phyloP scores from a whole-genome alignment of 2,797 vertebrate species.

The Sebastes miniatus region DNA sequence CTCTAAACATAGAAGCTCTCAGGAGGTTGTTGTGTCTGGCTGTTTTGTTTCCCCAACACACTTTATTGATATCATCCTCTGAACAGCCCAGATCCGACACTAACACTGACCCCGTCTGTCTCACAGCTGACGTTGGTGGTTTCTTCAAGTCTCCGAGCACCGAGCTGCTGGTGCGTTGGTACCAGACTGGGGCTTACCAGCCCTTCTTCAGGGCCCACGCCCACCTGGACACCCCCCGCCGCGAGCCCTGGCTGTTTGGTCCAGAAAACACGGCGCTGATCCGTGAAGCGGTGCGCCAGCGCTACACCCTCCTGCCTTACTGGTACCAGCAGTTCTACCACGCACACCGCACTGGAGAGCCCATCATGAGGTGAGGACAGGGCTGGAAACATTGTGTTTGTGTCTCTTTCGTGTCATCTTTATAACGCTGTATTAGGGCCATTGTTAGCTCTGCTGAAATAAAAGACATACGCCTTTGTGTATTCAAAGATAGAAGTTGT shows the following conservation, averaged over 20 bases:
- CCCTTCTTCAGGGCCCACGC: conserved; percentile 94
- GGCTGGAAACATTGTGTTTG: not conserved
- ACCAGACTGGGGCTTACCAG: conserved; percentile 92
- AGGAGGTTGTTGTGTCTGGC: not conserved
- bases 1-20: not conserved
- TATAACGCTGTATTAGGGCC: no score
- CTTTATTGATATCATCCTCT: not conserved
- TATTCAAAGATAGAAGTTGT: no score
- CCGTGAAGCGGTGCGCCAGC: conserved; percentile 83
- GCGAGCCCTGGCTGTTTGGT: conserved; percentile 93
- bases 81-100: not conserved
- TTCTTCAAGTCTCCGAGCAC: conserved; percentile 90
- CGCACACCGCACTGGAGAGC: conserved; percentile 81
- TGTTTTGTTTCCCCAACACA: not conserved
- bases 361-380: conserved; percentile 87
- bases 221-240: conserved; percentile 91
- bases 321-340: conserved; percentile 93
- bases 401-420: not conserved
- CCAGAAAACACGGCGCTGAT: conserved; percentile 85
- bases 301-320: conserved; percentile 91
- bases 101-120: not conserved
- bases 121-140: conserved; percentile 89
- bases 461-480: no score
- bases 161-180: conserved; percentile 94
- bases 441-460: no score